These are phyloP conservation scores for Enchytraeus crypticus DNA, from an alignment of 2,888 invertebrate species.

Conservation along the genomic window DNA sequence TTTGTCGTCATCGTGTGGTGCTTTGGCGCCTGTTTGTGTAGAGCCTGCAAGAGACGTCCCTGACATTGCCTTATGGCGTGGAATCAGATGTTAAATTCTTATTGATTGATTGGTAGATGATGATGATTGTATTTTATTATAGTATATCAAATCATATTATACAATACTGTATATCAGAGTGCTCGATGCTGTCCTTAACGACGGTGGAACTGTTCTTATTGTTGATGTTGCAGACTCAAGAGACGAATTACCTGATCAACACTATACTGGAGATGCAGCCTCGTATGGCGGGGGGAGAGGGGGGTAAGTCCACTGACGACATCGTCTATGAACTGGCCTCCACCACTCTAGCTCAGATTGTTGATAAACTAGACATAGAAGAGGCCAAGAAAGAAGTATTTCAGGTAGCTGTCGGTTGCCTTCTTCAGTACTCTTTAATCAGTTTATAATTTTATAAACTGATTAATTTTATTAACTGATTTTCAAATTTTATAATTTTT, in stretches of 20 bases:
- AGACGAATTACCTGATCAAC: slow-evolving; percentile 63
- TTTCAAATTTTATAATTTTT: neutral
- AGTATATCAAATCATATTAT: no score
- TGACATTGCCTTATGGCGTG: no score
- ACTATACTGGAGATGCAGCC: slow-evolving; percentile 76
- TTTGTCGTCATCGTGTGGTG: no score
- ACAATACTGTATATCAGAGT: no score
- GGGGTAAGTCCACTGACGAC: slow-evolving; percentile 65
- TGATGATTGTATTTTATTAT: no score
- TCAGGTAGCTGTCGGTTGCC: slow-evolving; percentile 31
- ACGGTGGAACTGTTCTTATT: no score
- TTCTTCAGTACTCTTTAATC: neutral
- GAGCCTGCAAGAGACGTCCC: no score
- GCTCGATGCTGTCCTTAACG: no score
- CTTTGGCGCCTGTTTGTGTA: no score
- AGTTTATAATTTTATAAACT: neutral
- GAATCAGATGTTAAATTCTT: no score
- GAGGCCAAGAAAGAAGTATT: slow-evolving; percentile 58
- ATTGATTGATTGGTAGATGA: no score
- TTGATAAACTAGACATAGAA: slow-evolving; percentile 58
- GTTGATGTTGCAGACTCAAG: slow-evolving; percentile 57
- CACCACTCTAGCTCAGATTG: slow-evolving; percentile 58
- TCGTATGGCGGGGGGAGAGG: slow-evolving; percentile 53
- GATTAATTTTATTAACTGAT: neutral
- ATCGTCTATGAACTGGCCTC: slow-evolving; percentile 69